These are phyloP conservation scores for Micromesistius poutassou DNA, from an alignment of 2,797 vertebrate species.

Conservation along the genomic window DNA sequence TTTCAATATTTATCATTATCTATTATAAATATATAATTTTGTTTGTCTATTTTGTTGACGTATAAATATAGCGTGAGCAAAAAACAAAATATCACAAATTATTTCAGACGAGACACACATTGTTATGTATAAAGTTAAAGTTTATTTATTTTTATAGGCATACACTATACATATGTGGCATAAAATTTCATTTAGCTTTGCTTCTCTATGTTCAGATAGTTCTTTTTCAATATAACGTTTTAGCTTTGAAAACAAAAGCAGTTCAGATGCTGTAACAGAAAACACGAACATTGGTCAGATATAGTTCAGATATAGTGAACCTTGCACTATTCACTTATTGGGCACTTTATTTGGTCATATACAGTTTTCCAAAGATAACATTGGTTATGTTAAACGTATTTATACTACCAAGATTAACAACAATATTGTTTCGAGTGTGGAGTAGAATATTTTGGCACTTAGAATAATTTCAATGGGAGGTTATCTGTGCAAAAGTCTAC, in stretches of 20 bases:
- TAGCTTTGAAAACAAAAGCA: slow-evolving; percentile 46
- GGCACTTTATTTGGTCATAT: slow-evolving; percentile 62
- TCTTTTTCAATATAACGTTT: slow-evolving; percentile 54
- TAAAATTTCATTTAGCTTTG: slow-evolving; percentile 59
- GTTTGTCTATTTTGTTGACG: too few species aligned
- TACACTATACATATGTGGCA: slow-evolving; percentile 72
- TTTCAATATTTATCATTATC: not conserved
- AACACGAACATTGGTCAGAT: slow-evolving; percentile 9
- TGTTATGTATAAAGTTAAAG: slow-evolving; percentile 75
- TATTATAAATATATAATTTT: too few species aligned
- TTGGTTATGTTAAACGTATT: slow-evolving; percentile 27
- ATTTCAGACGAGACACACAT: slow-evolving; percentile 8
- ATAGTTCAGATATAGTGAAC: slow-evolving; percentile 27
- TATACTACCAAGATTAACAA: slow-evolving; percentile 25
- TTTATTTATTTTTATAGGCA: slow-evolving; percentile 73
- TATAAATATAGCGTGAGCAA: not conserved
- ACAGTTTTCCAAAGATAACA: slow-evolving; percentile 35
- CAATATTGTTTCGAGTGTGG: slow-evolving; percentile 26
- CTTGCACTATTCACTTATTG: slow-evolving; percentile 55
- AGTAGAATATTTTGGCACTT: slow-evolving; percentile 64
- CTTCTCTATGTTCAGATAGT: slow-evolving; percentile 60
- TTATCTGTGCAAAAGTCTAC: slow-evolving; percentile 39
- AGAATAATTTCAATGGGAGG: slow-evolving; percentile 52
- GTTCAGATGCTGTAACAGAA: slow-evolving; percentile 38
- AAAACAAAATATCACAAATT: slow-evolving; percentile 1